phyloP scores from a whole-genome alignment of 2,113 vertebrate species.

The Craseonycteris thonglongyai region DNA sequence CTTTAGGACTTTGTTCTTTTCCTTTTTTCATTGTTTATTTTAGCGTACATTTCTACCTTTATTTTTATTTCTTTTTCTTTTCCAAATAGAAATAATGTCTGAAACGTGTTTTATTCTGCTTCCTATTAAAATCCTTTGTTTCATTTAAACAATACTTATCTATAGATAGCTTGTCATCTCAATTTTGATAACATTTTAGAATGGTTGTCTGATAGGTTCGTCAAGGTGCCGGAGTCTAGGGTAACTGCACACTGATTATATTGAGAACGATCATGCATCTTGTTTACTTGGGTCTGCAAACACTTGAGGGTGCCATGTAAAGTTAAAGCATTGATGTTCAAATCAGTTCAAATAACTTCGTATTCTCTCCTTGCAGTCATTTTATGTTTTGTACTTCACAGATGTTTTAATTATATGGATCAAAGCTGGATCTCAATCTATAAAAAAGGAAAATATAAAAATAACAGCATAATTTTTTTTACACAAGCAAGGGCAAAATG shows the following conservation, averaged over 20 bases:
- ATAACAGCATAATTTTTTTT: slow-evolving; percentile 50
- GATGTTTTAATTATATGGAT: slow-evolving; percentile 77
- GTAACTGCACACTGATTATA: neutral
- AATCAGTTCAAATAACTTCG: slow-evolving; percentile 57
- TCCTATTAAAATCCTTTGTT: neutral
- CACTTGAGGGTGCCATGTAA: slow-evolving; percentile 51
- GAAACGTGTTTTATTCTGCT: neutral
- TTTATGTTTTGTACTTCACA: slow-evolving; percentile 71
- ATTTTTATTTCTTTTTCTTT: neutral
- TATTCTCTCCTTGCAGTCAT: slow-evolving; percentile 59
- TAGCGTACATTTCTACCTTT: neutral
- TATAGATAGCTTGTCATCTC: neutral
- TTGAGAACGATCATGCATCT: slow-evolving; percentile 47
- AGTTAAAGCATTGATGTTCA: slow-evolving; percentile 66
- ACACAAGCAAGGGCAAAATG: slow-evolving; percentile 31
- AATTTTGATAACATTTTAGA: neutral
- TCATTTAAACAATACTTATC: fast-evolving
- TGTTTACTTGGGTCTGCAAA: slow-evolving; percentile 59
- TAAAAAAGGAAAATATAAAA: slow-evolving; percentile 49
- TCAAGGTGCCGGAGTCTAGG: neutral
- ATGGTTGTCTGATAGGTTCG: neutral
- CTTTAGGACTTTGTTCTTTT: neutral
- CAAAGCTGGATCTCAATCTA: slow-evolving; percentile 71
- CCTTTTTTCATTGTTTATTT: neutral
- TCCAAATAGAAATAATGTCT: neutral